These are phyloP conservation scores for Flexamia atlantica DNA, from an alignment of 2,888 invertebrate genomes.

Conservation along the genomic window DNA sequence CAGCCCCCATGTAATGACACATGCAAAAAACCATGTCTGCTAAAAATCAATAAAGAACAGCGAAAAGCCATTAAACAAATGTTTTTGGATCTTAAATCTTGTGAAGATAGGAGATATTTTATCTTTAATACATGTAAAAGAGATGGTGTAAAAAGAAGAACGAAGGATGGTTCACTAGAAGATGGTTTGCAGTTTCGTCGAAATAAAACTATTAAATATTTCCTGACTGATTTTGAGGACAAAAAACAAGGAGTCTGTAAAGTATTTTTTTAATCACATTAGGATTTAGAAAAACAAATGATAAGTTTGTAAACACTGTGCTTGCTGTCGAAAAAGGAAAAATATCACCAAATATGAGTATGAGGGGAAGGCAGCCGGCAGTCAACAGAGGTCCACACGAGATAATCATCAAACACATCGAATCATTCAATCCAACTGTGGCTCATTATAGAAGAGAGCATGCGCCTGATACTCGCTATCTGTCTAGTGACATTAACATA, in stretches of 20 bases:
- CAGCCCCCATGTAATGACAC: too few relatives aligned
- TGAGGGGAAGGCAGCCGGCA: conserved; percentile 58
- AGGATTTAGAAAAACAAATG: conserved; percentile 63
- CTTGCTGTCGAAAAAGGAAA: conserved; percentile 50
- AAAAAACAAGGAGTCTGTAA: conserved; percentile 59
- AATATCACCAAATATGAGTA: conserved; percentile 55
- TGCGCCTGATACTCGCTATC: conserved; percentile 66
- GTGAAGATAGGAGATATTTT: not conserved
- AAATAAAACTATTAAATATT: not conserved
- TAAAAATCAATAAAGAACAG: not conserved
- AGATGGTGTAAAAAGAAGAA: not conserved
- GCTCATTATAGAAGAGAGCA: conserved; percentile 68
- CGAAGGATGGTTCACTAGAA: not conserved
- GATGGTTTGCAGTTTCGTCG: not conserved
- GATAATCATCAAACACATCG: conserved; percentile 62
- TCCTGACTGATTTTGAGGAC: not conserved
- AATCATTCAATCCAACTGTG: conserved; percentile 61
- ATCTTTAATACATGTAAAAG: not conserved
- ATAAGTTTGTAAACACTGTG: conserved; percentile 51
- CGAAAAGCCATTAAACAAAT: not conserved
- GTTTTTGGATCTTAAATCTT: not conserved
- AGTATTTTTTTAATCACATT: conserved; percentile 57
- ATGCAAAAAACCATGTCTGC: not conserved
- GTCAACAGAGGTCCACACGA: conserved; percentile 39
- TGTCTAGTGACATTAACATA: conserved; percentile 65